Evolutionary conservation across 2,888 invertebrate genomes (phyloP), one percentile per base, ranked within the genome.

Genomic region (Cheilosia variabilis): DNA sequence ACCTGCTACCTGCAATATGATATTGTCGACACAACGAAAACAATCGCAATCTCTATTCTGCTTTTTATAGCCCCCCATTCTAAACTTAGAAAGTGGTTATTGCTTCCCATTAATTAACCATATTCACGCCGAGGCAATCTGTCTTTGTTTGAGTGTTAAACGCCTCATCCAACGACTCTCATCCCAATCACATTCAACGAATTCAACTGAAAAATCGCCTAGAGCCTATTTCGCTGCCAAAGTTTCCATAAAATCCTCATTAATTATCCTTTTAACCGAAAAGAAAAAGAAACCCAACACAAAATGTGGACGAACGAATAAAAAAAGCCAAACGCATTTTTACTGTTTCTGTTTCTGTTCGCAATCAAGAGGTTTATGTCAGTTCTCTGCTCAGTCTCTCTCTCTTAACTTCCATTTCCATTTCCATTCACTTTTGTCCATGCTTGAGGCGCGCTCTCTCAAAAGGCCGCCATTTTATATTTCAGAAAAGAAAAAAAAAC

Each of bases 401-500:
- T 19, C 80, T 80, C 76, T 76, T 78, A 63, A 62, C 72, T 50
- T 80, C 45, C 55, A 76, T 86, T 50, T 80, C 45, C 55, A 76
- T 86, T 50, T 76, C 37, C 55, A 75, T 84, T 75, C 79, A 47
- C 52, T 65, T 63, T 65, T 19, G 17, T 66, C 31, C 31, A 31
- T 66, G 66, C 68, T 73, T 65, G 13, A 24, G 22, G 55, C 27
- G 55, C 45, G 13, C 53, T 43, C 84, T 80, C 84, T 43, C 47
- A 52, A 75, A 19, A 13, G 9, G 79, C 86, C 50, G 86, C 86
- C 86, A 86, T 86, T 81, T 86, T 86, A 81, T 72, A 76, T 57
- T 17, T 45, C 5, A 52, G 31, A 53, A 71, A 76, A 66, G 9
- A 52, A 37, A 53, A 71, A 75, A 71, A 77, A 72, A 72, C 60